Evolutionary conservation across 2,797 vertebrate genomes (phyloP), one percentile per base, ranked within the genome.

Genomic region (Microchirus variegatus): DNA sequence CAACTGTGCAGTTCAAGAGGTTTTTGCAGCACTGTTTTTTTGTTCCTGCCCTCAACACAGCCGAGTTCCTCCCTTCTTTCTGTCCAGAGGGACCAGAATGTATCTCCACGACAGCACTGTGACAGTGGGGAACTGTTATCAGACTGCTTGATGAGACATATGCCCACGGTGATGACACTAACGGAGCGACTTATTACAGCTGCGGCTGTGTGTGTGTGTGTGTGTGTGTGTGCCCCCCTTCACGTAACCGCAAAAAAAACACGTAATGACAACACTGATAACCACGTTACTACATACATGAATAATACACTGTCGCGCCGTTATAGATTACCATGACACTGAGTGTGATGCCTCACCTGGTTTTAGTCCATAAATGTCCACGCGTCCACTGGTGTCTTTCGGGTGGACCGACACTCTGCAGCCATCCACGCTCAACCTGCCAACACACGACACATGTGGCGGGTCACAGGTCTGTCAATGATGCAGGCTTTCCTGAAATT

Each of bases 281-380:
- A n/a, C 10, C 8, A 0, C 6, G 1, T 42, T 1, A 38, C 11
- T 4, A 40, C 9, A 53, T 18, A 10, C 4, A 46, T 12, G 60
- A 31, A 52, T 16, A 45, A 22, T 0, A 5, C 18, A 44, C 53
- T 59, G 64, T 59, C 48, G 38, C 67, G 62, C 45, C 43, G 26
- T 53, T 49, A 38, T 2, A 46, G 0, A 80, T 56, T 13, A 50
- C 15, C 35, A 15, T 19, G 13, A 46, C n/a, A 4, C 11, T 50
- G 38, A 68, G 16, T 14, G 1, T 35, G 51, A 73, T 59, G 14
- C 12, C 82, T 78, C 81, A 89, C 87, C 87, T 88, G 80, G 13
- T 53, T 14, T 79, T 77, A 82, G 67, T 75, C 77, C 84, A 79
- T 76, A 10, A 16, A 85, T 44, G 51, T 67, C 37, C 53, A 52